phyloP scores from a whole-genome alignment of 2,113 vertebrate species.

The Burhinus oedicnemus region DNA sequence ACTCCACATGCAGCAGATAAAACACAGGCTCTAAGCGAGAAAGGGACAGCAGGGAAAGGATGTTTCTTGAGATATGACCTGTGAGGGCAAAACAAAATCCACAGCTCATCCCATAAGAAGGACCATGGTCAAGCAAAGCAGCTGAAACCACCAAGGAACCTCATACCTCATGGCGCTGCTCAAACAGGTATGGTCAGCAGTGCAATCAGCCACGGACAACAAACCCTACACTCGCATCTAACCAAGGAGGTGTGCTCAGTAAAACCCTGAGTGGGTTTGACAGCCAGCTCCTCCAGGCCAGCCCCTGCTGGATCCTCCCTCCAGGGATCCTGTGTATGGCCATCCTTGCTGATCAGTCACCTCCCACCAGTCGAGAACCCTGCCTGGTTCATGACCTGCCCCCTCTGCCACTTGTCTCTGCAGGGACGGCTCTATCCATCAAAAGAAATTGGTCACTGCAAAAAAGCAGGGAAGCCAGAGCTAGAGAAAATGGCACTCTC shows the following conservation, averaged over 20 bases:
- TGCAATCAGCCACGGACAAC: not conserved
- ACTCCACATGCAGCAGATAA: not conserved
- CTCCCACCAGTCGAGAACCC: not conserved
- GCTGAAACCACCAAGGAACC: not conserved
- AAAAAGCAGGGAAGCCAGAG: not conserved
- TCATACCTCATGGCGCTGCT: not conserved
- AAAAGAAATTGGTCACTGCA: not conserved
- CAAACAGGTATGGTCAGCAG: not conserved
- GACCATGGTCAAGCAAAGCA: not conserved
- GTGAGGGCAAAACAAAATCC: not conserved
- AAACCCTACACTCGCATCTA: not conserved
- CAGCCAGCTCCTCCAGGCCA: not conserved
- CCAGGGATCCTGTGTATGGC: not conserved
- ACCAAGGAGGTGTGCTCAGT: not conserved
- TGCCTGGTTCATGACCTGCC: fast-evolving
- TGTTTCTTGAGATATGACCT: not conserved
- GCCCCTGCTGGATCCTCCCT: not conserved
- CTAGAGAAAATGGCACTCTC: not conserved
- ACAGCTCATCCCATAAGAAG: not conserved
- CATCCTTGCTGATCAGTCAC: not conserved
- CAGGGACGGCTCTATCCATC: not conserved
- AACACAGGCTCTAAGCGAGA: not conserved
- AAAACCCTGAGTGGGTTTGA: not conserved
- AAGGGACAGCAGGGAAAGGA: not conserved
- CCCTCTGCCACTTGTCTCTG: not conserved